Percentiles rank a stretch among this genome's conserved stretches.
phyloP scores from a whole-genome alignment of 2,888 invertebrate species.

The Apodemia duryi region DNA sequence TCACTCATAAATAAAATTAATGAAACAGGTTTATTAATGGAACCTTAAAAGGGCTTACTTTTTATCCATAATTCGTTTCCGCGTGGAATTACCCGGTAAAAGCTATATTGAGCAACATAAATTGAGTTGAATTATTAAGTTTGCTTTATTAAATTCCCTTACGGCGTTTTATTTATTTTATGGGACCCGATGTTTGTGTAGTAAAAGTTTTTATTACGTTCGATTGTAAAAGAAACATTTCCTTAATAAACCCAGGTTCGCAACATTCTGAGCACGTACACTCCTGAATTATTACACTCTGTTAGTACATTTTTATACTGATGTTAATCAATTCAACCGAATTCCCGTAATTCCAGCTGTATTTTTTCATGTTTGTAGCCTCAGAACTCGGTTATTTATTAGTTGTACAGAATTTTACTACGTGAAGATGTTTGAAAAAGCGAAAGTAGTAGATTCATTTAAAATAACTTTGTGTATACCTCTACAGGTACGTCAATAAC shows the following conservation, averaged over 20 bases:
- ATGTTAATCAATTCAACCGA: not conserved
- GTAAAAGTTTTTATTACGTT: constrained; percentile 9
- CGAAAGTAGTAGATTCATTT: too few species aligned
- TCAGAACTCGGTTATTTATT: too few species aligned
- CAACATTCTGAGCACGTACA: not conserved
- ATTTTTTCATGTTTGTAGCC: too few species aligned
- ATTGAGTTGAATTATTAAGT: constrained; percentile 1
- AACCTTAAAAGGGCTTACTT: not conserved
- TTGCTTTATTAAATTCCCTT: constrained; percentile 9
- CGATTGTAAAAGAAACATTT: constrained; percentile 11
- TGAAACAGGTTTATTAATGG: not conserved
- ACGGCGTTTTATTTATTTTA: constrained; percentile 6
- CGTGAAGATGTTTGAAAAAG: too few species aligned
- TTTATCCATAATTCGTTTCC: not conserved
- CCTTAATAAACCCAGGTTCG: not conserved
- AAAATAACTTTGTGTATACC: too few species aligned
- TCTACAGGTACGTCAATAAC: too few species aligned
- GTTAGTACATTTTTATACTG: not conserved
- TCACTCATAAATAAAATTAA: not conserved
- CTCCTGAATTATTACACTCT: not conserved
- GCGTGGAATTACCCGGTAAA: not conserved
- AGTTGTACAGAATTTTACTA: too few species aligned
- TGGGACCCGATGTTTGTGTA: constrained; percentile 11
- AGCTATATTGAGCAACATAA: not conserved
- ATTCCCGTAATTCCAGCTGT: too few species aligned